Base-by-base conservation (phyloP, 2,888 invertebrate genomes). In the Onchidella celtica region DNA sequence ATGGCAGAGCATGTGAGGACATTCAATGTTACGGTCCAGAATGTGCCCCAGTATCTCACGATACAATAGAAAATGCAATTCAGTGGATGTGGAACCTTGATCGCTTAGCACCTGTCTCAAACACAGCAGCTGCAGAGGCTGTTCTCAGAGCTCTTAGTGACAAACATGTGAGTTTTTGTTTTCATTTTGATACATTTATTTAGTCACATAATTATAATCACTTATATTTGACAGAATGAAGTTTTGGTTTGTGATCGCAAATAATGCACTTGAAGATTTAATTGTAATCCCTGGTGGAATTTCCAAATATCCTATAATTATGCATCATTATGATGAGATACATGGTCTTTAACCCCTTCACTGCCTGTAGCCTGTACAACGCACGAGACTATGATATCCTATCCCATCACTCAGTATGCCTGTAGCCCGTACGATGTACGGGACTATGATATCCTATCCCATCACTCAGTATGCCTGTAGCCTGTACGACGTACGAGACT, bases 81-180 rank as follows among this genome's bases (percentile, higher is more conserved):
- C 88, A 92, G 73, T 93, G 93, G 93, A 75, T 93, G 70, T 90
- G 91, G 90, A 82, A 84, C 11, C 85, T 92, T 17, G 89, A 92
- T 75, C 83, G 90, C 65, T 85, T 89, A n/a, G 87, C 88, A 4
- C 77, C 89, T 6, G 88, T 91, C 14, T 89, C 92, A 27, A 86
- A 85, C n/a, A 92, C 92, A 29, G 88, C 92, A 34, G 90, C 91
- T 55, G 90, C 90, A 57, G 93, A 93, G 84, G 92, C 92, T n/a
- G 87, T 93, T 17, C 83, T 92, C 29, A 87, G 88, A 66, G 93
- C 93, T n/a, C 73, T 91, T 24, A 84, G 85, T 63, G 92, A 93
- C 80, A 85, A 85, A 78, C 88, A 89, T 82, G 92, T 92, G 85
- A 83, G 89, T 86, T 34, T 6, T n/a, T 47, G 70, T 2, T 29